Percentiles rank a stretch among this genome's conserved stretches.
Evolutionary conservation across 2,113 vertebrate species (phyloP).

Genomic region (Oreocharis arfaki): DNA sequence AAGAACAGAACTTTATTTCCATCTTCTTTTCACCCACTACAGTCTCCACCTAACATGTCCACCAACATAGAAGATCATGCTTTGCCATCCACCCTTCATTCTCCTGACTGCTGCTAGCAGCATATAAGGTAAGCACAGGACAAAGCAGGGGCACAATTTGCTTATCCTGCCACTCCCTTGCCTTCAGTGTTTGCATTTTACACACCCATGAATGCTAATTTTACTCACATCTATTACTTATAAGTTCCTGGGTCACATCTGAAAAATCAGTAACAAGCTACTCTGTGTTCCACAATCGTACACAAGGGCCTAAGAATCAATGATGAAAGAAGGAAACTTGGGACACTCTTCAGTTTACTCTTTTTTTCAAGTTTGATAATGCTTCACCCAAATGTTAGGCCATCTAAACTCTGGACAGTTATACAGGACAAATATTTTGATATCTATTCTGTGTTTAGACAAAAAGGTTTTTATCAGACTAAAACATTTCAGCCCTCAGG

Average conservation of each 20-base stretch:
- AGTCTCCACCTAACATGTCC: not conserved
- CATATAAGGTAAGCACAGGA: not conserved
- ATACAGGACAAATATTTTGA: not conserved
- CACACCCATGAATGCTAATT: not conserved
- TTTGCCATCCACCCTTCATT: not conserved
- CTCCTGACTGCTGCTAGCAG: not conserved
- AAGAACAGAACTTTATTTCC: not conserved
- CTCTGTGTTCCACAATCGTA: not conserved
- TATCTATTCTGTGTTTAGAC: not conserved
- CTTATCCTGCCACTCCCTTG: not conserved
- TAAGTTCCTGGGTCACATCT: not conserved
- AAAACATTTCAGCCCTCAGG: not conserved
- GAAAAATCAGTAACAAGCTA: not conserved
- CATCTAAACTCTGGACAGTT: not conserved
- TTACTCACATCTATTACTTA: not conserved
- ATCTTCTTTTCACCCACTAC: not conserved
- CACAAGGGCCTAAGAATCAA: not conserved
- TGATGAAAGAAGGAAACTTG: not conserved
- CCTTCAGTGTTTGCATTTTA: not conserved
- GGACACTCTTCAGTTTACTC: not conserved
- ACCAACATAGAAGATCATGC: fast-evolving
- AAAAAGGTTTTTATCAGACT: not conserved
- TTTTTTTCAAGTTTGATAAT: not conserved
- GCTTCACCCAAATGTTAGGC: not conserved
- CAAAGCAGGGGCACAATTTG: not conserved